phyloP scores from a whole-genome alignment of 2,113 vertebrate genomes.

The Rhinopithecus roxellana region DNA sequence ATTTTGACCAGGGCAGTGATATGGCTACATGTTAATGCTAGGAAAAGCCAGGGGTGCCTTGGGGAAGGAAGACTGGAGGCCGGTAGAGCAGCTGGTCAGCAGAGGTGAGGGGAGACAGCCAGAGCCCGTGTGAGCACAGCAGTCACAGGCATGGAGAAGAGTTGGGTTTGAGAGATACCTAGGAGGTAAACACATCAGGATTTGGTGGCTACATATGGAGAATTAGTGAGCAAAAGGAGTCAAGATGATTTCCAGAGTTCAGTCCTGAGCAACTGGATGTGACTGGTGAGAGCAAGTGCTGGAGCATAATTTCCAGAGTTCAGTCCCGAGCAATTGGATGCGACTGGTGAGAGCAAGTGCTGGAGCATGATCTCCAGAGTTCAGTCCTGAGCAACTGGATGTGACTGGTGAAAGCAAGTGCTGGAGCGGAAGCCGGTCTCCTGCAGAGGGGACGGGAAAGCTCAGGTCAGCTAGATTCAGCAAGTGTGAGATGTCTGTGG shows the following conservation, averaged over 20 bases:
- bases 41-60: not conserved
- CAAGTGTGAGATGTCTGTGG: not conserved
- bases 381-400: not conserved
- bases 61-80: not conserved
- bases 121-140: not conserved
- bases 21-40: not conserved
- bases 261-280: not conserved
- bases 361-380: not conserved
- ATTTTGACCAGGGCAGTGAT: not conserved
- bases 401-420: not conserved
- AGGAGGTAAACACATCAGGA: too few species aligned
- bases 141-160: not conserved
- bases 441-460: too few species aligned
- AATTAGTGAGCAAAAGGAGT: not conserved
- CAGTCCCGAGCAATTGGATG: accelerated
- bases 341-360: not conserved
- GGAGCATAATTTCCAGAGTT: not conserved
- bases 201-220: not conserved
- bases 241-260: not conserved
- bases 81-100: not conserved
- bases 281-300: not conserved
- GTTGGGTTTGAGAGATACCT: not conserved
- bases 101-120: not conserved
- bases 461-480: accelerated
- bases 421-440: not conserved